phyloP scores from a whole-genome alignment of 2,113 vertebrate species.

The Laticauda laticaudata region DNA sequence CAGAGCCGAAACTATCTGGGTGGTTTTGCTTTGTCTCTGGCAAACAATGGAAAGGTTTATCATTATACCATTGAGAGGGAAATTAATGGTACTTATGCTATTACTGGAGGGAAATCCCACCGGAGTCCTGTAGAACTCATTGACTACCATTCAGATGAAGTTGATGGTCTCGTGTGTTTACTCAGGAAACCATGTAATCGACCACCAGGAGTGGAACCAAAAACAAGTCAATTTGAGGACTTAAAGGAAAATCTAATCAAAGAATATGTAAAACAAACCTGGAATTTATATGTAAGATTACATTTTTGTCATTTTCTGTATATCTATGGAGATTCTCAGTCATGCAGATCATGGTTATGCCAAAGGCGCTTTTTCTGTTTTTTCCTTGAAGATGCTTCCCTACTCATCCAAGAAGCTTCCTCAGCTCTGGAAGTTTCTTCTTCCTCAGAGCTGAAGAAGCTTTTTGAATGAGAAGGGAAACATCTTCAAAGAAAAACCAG shows the following conservation, averaged over 20 bases:
- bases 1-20: slow-evolving; percentile 94
- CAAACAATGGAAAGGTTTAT: slow-evolving; percentile 75
- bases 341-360: too few relatives aligned
- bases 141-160: slow-evolving; percentile 86
- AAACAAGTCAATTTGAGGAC: slow-evolving; percentile 92
- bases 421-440: too few relatives aligned
- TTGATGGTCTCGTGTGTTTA: slow-evolving; percentile 86
- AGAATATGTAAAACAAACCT: slow-evolving; percentile 89
- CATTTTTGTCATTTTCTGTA: background rate
- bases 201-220: slow-evolving; percentile 84
- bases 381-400: too few relatives aligned
- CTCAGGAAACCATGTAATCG: slow-evolving; percentile 85
- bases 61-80: slow-evolving; percentile 95
- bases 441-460: too few relatives aligned
- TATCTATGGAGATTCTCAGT: too few relatives aligned
- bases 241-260: slow-evolving; percentile 91
- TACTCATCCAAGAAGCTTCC: too few relatives aligned
- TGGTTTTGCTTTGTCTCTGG: slow-evolving; percentile 87
- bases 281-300: slow-evolving; percentile 87
- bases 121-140: slow-evolving; percentile 82
- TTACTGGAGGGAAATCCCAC: slow-evolving; percentile 87
- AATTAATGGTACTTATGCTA: slow-evolving; percentile 83
- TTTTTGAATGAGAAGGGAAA: too few relatives aligned
- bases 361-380: too few relatives aligned
- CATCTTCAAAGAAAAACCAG: too few relatives aligned